Percentiles rank a stretch among this genome's conserved stretches.
Evolutionary conservation across 2,888 invertebrate species (phyloP).

Genomic region (Andrena dorsata): DNA sequence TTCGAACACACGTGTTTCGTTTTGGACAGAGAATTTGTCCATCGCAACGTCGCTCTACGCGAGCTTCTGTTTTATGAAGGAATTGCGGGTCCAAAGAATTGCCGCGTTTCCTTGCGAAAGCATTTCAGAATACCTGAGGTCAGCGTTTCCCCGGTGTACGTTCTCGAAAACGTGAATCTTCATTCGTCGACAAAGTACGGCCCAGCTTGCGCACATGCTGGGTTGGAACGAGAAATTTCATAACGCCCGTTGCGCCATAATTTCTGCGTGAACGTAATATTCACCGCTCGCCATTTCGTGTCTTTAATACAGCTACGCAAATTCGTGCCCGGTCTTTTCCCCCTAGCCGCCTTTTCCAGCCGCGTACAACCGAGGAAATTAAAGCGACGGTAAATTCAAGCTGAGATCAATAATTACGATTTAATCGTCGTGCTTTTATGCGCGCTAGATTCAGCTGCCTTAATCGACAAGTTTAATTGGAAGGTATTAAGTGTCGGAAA

Average conservation of each 20-base stretch:
- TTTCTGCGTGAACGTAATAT: conserved; percentile 42
- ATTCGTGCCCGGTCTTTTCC: neutral
- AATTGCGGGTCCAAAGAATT: neutral
- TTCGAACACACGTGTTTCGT: too few species aligned
- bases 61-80: too few species aligned
- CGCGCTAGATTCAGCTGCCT: too few species aligned
- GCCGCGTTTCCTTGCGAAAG: neutral
- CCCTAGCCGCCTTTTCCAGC: too few species aligned
- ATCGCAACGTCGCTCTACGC: too few species aligned
- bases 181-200: conserved; percentile 32
- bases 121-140: neutral
- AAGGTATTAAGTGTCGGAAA: too few species aligned
- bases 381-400: neutral
- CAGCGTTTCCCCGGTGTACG: neutral
- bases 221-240: conserved; percentile 25
- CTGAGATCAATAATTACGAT: neutral
- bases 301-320: conserved; percentile 41
- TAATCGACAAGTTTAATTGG: too few species aligned
- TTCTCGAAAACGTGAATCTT: conserved; percentile 31
- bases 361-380: conserved; percentile 4
- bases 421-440: neutral
- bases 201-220: neutral
- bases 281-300: neutral
- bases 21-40: too few species aligned
- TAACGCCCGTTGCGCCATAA: conserved; percentile 28